A percentile compares a stretch with the other conserved stretches of the same genome.
Evolutionary conservation across 2,888 invertebrate genomes (phyloP).

Genomic region (Lagria hirta): DNA sequence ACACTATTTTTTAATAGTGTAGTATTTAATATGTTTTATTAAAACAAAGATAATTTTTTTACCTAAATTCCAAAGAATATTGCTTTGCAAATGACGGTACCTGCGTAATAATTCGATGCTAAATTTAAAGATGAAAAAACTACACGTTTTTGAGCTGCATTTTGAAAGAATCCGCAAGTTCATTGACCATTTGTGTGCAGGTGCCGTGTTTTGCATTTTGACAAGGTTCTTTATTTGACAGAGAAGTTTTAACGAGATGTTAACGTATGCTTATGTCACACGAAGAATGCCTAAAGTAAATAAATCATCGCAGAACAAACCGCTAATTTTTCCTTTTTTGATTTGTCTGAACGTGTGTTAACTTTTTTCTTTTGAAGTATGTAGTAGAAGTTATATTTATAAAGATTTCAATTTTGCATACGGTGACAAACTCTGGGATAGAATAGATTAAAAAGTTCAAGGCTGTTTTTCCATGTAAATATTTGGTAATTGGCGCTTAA

Average conservation of each 20-base stretch:
- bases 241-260: slow-evolving; percentile 22
- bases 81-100: no score
- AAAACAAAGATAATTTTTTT: no score
- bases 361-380: slow-evolving; percentile 9
- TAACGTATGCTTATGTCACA: slow-evolving; percentile 25
- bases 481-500: slow-evolving; percentile 23
- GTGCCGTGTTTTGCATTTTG: slow-evolving; percentile 24
- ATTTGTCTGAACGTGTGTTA: slow-evolving; percentile 2
- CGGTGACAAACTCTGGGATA: slow-evolving; percentile 15
- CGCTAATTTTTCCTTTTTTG: slow-evolving; percentile 2
- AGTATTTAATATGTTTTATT: no score
- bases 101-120: no score
- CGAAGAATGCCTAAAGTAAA: slow-evolving; percentile 23
- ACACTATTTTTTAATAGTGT: no score
- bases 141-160: no score
- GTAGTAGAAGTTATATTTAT: slow-evolving; percentile 11
- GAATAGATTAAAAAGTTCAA: slow-evolving; percentile 26
- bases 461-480: slow-evolving; percentile 14
- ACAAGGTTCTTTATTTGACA: slow-evolving; percentile 27
- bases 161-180: no score
- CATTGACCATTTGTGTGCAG: slow-evolving; percentile 26
- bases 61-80: no score
- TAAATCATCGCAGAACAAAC: slow-evolving; percentile 21
- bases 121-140: no score
- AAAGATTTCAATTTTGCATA: no score